phyloP scores from a whole-genome alignment of 2,113 vertebrate species.

The Fregata magnificens region DNA sequence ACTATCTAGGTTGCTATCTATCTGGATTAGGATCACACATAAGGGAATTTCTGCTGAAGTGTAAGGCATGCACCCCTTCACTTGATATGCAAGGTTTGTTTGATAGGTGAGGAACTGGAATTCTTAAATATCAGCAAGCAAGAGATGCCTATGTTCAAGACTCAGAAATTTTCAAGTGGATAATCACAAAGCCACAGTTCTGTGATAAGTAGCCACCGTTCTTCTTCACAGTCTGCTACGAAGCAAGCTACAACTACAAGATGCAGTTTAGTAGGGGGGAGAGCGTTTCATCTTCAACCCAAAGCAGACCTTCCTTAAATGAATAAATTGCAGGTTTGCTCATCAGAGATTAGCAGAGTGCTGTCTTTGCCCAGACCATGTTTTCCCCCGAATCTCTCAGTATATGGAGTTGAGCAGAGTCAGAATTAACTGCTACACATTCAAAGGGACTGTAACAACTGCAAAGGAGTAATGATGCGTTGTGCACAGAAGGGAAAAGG shows the following conservation, averaged over 20 bases:
- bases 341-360: background rate
- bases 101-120: background rate
- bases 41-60: background rate
- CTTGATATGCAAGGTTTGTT: background rate
- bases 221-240: background rate
- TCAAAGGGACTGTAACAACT: background rate
- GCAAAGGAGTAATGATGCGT: rapidly evolving
- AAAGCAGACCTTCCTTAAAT: background rate
- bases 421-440: background rate
- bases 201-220: background rate
- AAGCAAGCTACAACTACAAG: background rate
- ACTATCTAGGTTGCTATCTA: background rate
- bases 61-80: background rate
- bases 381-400: background rate
- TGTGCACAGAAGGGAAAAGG: background rate
- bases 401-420: background rate
- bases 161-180: background rate
- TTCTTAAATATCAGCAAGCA: background rate
- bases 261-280: background rate
- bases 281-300: background rate
- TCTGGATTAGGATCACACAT: background rate
- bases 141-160: background rate
- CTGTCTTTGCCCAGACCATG: background rate
- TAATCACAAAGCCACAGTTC: background rate
- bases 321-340: background rate